Conservation (phyloP, 2,888 invertebrate genomes). For the Latheticus oryzae region DNA sequence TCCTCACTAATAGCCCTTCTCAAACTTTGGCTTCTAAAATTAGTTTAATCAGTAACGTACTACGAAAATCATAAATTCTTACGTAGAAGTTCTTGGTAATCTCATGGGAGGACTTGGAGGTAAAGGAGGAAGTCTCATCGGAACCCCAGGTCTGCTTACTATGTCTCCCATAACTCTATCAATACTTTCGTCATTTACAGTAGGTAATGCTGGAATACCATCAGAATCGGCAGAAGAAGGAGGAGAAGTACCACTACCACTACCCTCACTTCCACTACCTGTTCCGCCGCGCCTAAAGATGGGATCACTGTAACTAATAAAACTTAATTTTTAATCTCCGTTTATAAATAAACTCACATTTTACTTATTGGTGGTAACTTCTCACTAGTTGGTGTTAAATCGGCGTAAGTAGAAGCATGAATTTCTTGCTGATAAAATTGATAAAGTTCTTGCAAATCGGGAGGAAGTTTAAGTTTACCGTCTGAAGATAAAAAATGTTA, state of each 20-base stretch:
- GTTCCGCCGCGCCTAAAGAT: constrained; percentile 58
- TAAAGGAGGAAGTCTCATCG: constrained; percentile 62
- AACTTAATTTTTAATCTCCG: too few species aligned
- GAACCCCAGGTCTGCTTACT: constrained; percentile 59
- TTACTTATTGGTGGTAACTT: constrained; percentile 75
- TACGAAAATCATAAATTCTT: constrained; percentile 2
- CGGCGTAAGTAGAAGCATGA: constrained; percentile 82
- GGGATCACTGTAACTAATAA: constrained; percentile 60
- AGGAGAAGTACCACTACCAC: constrained; percentile 57
- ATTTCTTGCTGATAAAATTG: constrained; percentile 88
- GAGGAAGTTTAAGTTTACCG: constrained; percentile 75
- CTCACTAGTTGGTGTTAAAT: constrained; percentile 70
- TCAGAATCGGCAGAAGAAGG: constrained; percentile 63
- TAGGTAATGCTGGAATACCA: constrained; percentile 53
- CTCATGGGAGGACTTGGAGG: constrained; percentile 60
- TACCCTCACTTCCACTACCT: constrained; percentile 54
- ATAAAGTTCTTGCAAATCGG: constrained; percentile 84
- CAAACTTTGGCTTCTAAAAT: constrained; percentile 26
- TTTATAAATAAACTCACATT: constrained; percentile 65
- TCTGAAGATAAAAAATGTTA: constrained; percentile 66
- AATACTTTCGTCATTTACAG: constrained; percentile 56
- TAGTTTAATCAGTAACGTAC: neutral
- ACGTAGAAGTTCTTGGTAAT: constrained; percentile 36
- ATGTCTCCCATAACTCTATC: constrained; percentile 64
- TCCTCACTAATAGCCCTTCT: constrained; percentile 36